phyloP scores from a whole-genome alignment of 2,113 vertebrate genomes.

The Emydura subglobosa region DNA sequence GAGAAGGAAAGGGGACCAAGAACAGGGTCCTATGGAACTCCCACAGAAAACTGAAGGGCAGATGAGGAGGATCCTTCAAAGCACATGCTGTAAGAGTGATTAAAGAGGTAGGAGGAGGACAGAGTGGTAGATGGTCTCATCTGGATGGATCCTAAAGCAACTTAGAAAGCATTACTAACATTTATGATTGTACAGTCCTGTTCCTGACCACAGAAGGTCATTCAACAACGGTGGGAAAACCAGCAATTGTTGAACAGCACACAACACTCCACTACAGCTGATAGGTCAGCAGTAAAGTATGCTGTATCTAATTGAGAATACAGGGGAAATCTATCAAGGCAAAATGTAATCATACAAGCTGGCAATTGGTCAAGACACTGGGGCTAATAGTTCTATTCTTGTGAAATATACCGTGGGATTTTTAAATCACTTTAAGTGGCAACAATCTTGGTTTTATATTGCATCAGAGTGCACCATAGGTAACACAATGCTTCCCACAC shows the following conservation, averaged over 20 bases:
- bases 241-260: neutral
- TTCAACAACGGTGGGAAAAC: neutral
- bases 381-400: neutral
- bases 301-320: neutral
- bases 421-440: neutral
- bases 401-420: neutral
- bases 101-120: neutral
- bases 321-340: neutral
- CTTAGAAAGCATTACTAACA: slow-evolving; percentile 1
- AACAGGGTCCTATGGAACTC: neutral
- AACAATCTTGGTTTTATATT: neutral
- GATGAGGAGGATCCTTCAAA: neutral
- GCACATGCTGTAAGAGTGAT: neutral
- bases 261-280: neutral
- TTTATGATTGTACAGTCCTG: neutral
- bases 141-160: neutral
- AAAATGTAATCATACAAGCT: neutral
- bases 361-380: neutral
- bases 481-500: neutral
- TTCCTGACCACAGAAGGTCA: neutral
- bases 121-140: neutral
- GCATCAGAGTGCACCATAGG: neutral
- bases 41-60: neutral
- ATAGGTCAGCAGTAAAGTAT: neutral
- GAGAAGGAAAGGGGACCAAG: neutral